Evolutionary conservation across 2,113 vertebrate genomes (phyloP).

Genomic region (Cryptomyrus ogoouensis): DNA sequence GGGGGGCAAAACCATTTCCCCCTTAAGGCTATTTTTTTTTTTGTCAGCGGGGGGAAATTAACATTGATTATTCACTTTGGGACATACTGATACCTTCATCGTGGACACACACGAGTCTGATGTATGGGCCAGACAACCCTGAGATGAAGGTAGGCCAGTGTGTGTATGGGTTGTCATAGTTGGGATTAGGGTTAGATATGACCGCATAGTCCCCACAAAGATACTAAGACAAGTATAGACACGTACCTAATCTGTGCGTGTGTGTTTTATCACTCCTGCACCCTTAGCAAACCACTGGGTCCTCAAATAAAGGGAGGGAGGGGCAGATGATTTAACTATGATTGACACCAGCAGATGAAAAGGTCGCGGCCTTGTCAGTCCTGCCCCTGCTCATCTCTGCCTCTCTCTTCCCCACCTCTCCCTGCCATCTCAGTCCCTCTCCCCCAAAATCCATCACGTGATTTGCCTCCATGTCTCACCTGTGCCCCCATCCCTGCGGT

Average conservation of each 20-base stretch:
- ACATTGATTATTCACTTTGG: background rate
- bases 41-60: background rate
- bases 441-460: background rate
- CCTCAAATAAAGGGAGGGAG: background rate
- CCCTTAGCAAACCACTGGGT: background rate
- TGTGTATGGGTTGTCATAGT: background rate
- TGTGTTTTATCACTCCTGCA: background rate
- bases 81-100: background rate
- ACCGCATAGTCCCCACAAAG: background rate
- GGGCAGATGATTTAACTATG: conserved; percentile 9
- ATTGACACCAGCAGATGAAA: conserved; percentile 10
- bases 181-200: background rate
- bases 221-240: background rate
- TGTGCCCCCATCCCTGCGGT: conserved; percentile 33
- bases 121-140: background rate
- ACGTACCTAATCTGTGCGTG: background rate
- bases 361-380: background rate
- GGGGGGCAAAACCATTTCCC: background rate
- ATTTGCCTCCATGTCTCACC: background rate
- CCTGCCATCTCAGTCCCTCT: conserved; percentile 9
- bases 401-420: background rate
- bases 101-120: background rate
- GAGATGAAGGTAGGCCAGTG: background rate
- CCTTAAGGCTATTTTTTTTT: background rate
- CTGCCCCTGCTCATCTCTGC: conserved; percentile 15